phyloP scores from a whole-genome alignment of 2,797 vertebrate species.

The Sylvia borin region DNA sequence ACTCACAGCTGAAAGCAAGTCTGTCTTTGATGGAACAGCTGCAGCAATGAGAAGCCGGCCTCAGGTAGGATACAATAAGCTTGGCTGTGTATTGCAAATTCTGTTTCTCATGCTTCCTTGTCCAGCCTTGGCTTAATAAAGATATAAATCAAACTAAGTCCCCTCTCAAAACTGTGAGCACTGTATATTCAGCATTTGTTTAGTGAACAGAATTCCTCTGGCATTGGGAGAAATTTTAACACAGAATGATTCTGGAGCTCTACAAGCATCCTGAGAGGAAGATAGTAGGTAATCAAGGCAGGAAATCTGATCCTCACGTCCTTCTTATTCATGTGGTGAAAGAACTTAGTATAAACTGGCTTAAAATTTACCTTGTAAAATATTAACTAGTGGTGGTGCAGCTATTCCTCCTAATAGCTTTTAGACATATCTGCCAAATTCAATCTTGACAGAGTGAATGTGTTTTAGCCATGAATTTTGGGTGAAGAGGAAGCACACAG shows the following conservation, averaged over 20 bases:
- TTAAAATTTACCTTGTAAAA: conserved; percentile 15
- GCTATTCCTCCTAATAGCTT: not conserved
- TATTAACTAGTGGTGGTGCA: not conserved
- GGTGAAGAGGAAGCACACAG: not conserved
- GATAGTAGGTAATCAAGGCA: accelerated
- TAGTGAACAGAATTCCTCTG: not conserved
- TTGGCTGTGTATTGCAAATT: not conserved
- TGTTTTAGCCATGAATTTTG: not conserved
- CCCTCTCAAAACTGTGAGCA: not conserved
- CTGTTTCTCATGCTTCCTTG: not conserved
- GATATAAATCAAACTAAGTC: not conserved
- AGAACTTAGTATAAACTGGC: not conserved
- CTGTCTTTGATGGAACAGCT: not conserved
- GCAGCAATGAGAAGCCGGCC: accelerated
- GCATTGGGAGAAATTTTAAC: not conserved
- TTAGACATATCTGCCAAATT: not conserved
- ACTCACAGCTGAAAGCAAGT: not conserved
- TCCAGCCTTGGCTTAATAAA: not conserved
- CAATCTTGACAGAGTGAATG: not conserved
- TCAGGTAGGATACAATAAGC: not conserved
- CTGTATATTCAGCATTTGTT: not conserved
- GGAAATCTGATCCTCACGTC: not conserved
- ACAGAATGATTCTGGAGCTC: not conserved
- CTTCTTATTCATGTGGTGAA: not conserved
- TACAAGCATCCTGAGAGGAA: not conserved